Base-by-base conservation (phyloP, 2,888 invertebrate genomes). In the Chouioia cunea region DNA sequence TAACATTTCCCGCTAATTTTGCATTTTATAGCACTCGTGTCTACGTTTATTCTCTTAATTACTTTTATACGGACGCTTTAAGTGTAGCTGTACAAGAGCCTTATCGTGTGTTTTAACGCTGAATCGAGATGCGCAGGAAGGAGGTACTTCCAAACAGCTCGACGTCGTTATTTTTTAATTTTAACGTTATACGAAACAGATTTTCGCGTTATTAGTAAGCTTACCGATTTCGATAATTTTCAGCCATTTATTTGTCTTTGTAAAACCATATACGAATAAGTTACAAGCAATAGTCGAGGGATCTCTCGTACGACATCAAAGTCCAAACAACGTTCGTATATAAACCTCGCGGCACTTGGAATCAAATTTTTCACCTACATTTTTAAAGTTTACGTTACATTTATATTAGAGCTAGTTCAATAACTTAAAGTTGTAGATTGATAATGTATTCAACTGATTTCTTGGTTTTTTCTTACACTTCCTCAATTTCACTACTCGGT, bases 371-470 rank as follows among this genome's bases (percentile, higher is more conserved):
- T 43, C 23, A 22, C 44, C 20, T 18, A 44, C 15, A 48, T 12
- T n/a, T 16, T 63, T 63, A 10, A 27, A n/a, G 4, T 59, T 48
- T 46, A 27, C 10, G 15, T 18, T 20, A 4, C 43, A 48, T 10
- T n/a, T 16, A 4, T 65, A n/a, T 59, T 18, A 63, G 36, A 36
- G 12, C 10, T 36, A 36, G 4, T 36, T 8, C 36, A 16, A 48
- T 36, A 36, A 8, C 20, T 15, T 6, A 18, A 46, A 6, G 8
- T 22, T 4, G 27, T 75, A 75, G 73, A 74, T 74, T 80, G 83
- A 83, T 84, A 82, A 83, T 84, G 83, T 82, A 82, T 83, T 82
- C 78, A 63, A 75, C 75, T 82, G 82, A 83, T 79, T 82, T 84
- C 82, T 84, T 84, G 84, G 84, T 81, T 82, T 75, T 65, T 23